Conservation (phyloP, 2,113 vertebrate species). For the Odontophorus gujanensis region DNA sequence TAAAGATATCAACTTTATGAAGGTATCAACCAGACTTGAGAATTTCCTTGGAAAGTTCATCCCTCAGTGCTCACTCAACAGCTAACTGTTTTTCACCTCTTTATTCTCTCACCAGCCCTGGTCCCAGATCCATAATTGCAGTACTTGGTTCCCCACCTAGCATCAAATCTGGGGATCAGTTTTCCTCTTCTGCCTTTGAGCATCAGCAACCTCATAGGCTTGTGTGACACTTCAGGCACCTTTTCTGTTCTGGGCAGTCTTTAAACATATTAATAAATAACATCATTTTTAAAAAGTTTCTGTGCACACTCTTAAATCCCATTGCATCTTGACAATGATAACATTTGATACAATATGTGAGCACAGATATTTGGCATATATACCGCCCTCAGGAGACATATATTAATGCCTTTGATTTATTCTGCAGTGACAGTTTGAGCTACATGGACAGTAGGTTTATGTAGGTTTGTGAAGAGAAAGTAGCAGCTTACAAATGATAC, state of each 20-base stretch:
- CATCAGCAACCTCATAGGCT: background rate
- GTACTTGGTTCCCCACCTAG: background rate
- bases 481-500: background rate
- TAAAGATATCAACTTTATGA: background rate
- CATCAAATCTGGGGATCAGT: background rate
- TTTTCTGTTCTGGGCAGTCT: background rate
- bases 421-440: background rate
- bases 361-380: background rate
- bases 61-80: background rate
- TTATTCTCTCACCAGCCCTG: background rate
- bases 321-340: background rate
- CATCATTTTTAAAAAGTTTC: background rate
- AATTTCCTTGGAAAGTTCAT: background rate
- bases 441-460: background rate
- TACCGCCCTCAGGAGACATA: background rate
- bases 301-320: background rate
- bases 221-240: background rate
- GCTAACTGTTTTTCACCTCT: background rate
- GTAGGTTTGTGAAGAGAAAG: background rate
- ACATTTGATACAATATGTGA: background rate
- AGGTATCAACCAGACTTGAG: background rate
- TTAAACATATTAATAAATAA: background rate
- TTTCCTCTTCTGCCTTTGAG: background rate
- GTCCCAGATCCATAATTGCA: rapidly evolving
- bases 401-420: background rate